These are phyloP conservation scores for Elgaria multicarinata DNA, from an alignment of 2,113 vertebrate genomes.

Conservation along the genomic window DNA sequence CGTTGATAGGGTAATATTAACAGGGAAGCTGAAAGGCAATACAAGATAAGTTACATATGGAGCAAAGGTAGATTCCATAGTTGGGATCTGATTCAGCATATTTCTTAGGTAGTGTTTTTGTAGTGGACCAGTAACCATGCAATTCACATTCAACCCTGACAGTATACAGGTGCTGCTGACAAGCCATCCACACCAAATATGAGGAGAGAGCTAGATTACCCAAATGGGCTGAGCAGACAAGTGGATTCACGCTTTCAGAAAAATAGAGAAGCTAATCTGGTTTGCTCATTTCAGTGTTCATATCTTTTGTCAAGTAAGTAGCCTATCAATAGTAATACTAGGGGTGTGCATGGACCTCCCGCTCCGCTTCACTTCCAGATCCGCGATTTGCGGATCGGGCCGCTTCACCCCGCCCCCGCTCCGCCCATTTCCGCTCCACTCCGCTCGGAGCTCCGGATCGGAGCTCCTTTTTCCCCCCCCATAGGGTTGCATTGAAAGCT, in stretches of 20 bases:
- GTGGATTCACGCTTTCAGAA: neutral
- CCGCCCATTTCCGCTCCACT: too few relatives aligned
- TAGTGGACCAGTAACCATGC: neutral
- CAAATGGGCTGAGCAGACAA: neutral
- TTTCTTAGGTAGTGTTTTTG: neutral
- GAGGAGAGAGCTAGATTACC: neutral
- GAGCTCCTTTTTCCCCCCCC: too few relatives aligned
- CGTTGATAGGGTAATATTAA: slow-evolving; percentile 16
- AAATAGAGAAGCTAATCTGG: neutral
- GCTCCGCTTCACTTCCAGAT: too few relatives aligned
- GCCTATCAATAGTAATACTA: too few relatives aligned
- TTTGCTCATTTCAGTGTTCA: neutral
- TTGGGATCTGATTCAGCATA: neutral
- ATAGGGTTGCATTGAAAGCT: too few relatives aligned
- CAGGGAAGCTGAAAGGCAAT: neutral
- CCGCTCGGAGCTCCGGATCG: too few relatives aligned
- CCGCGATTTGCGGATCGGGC: too few relatives aligned
- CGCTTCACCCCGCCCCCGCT: too few relatives aligned
- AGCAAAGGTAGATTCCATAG: neutral
- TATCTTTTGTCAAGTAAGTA: neutral
- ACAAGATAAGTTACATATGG: neutral
- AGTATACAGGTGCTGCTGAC: neutral
- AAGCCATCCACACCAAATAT: neutral
- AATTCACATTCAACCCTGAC: neutral
- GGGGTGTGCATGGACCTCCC: too few relatives aligned